These are phyloP conservation scores for Urocolius indicus DNA, from an alignment of 2,113 vertebrate genomes.

Conservation along the genomic window DNA sequence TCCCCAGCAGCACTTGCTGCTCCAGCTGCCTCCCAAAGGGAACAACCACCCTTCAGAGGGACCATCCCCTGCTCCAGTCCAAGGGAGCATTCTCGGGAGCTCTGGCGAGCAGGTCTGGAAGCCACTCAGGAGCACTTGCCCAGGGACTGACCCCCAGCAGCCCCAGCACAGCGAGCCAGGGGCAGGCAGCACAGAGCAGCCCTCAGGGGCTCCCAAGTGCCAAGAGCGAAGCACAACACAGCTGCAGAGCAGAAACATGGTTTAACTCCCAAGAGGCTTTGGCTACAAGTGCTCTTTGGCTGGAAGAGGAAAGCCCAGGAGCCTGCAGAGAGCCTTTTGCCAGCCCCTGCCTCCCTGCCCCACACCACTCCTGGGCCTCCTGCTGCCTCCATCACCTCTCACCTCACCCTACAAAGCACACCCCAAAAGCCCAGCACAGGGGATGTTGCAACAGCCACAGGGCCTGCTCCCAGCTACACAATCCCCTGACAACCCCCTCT, in stretches of 20 bases:
- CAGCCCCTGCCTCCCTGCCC: neutral
- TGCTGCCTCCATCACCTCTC: neutral
- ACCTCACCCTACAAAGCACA: accelerated
- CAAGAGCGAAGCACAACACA: neutral
- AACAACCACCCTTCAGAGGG: accelerated
- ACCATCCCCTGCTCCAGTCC: neutral
- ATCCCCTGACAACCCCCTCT: neutral
- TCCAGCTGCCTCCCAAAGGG: neutral
- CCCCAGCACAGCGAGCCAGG: neutral
- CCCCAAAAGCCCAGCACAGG: neutral
- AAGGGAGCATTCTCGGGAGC: neutral
- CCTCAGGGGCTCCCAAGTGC: neutral
- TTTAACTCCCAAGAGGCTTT: neutral
- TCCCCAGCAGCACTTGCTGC: neutral
- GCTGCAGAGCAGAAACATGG: neutral
- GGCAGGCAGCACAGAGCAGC: neutral
- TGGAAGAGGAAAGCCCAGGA: neutral
- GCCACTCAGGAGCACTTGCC: accelerated
- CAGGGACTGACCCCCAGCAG: accelerated
- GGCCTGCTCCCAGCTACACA: neutral
- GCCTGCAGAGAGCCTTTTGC: neutral
- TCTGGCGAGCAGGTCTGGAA: neutral
- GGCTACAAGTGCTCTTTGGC: slow-evolving; percentile 27
- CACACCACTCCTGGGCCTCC: accelerated
- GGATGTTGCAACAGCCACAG: neutral